Percentiles rank a stretch among this genome's conserved stretches.
Conservation (phyloP, 2,113 vertebrate genomes). For the Semicossyphus pulcher region DNA sequence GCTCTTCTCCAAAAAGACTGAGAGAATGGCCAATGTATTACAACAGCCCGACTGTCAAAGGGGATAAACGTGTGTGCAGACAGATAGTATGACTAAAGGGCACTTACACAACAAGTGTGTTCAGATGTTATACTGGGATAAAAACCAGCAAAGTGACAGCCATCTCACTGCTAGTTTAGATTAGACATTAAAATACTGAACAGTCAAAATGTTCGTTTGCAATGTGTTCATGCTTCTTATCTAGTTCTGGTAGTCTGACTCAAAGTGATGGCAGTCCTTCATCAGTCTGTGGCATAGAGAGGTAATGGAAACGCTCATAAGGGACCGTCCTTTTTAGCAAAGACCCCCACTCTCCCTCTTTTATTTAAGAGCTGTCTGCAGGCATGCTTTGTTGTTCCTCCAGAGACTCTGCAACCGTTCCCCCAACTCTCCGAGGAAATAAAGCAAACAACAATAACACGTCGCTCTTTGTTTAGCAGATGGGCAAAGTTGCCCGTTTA, state of each 20-base stretch:
- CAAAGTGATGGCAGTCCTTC: conserved; percentile 2
- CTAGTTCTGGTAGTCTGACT: not conserved
- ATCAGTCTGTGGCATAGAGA: conserved; percentile 2
- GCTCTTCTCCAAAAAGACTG: no score
- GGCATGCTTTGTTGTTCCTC: not conserved
- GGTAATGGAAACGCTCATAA: conserved; percentile 8
- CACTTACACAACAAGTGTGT: no score
- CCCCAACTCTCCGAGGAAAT: conserved; percentile 16
- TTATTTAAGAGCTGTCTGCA: not conserved
- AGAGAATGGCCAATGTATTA: no score
- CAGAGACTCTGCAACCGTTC: not conserved
- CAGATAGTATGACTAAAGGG: no score
- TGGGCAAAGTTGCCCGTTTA: not conserved
- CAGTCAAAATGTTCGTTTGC: not conserved
- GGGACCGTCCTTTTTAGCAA: not conserved
- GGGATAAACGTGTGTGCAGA: no score
- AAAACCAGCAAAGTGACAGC: not conserved
- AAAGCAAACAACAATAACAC: not conserved
- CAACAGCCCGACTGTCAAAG: no score
- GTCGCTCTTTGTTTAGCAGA: conserved; percentile 11
- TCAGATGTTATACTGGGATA: not conserved
- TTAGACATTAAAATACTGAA: not conserved
- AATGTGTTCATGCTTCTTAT: not conserved
- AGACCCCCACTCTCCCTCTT: not conserved
- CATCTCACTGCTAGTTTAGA: no score